These are phyloP conservation scores for Apis laboriosa DNA, from an alignment of 1,140 invertebrate species.

Conservation along the genomic window DNA sequence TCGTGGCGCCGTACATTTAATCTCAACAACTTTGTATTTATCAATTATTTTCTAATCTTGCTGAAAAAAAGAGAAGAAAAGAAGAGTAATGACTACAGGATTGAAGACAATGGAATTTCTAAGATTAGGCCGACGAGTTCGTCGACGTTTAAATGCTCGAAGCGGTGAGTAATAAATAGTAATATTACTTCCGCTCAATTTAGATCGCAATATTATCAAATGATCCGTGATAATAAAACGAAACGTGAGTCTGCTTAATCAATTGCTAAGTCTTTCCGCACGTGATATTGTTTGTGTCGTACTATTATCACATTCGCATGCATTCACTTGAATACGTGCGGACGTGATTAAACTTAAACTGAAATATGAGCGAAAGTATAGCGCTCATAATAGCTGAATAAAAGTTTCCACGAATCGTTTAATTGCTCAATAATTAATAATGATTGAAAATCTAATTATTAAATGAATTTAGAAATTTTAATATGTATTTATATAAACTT, in stretches of 20 bases:
- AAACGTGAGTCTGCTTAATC: slow-evolving; percentile 4
- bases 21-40: not conserved
- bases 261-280: not conserved
- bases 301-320: not conserved
- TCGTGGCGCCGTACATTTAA: slow-evolving; percentile 8
- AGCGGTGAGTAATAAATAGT: slow-evolving; percentile 60
- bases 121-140: slow-evolving; percentile 60
- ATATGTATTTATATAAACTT: no score
- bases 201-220: slow-evolving; percentile 7
- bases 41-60: not conserved
- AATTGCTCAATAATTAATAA: not conserved
- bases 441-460: no score
- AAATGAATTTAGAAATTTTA: no score
- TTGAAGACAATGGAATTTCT: slow-evolving; percentile 58
- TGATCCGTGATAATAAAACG: slow-evolving; percentile 9
- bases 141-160: slow-evolving; percentile 60
- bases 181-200: slow-evolving; percentile 16
- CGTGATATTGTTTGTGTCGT: slow-evolving; percentile 10
- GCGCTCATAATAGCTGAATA: not conserved
- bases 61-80: not conserved
- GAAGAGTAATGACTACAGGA: slow-evolving; percentile 51
- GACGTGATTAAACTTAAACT: not conserved
- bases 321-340: not conserved
- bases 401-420: not conserved
- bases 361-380: slow-evolving; percentile 6